Evolutionary conservation across 1,140 invertebrate genomes (phyloP).

Genomic region (Brachionus angularis): DNA sequence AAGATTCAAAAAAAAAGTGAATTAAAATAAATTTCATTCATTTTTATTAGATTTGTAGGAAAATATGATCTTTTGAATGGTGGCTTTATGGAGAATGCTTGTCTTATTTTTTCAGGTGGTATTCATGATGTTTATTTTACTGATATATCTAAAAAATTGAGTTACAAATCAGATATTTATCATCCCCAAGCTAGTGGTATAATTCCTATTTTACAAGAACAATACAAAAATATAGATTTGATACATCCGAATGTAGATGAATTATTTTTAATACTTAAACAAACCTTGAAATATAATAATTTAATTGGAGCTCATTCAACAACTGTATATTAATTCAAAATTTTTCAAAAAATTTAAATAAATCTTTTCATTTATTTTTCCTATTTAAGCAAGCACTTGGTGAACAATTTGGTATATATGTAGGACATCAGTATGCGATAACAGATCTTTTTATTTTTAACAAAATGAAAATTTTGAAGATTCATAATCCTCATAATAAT

Average conservation of each 20-base stretch:
- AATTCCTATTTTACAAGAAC: too few species aligned
- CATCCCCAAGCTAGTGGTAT: too few species aligned
- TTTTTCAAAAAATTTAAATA: too few species aligned
- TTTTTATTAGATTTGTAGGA: slow-evolving; percentile 27
- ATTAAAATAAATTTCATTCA: background rate
- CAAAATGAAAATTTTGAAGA: slow-evolving; percentile 10
- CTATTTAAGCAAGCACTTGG: background rate
- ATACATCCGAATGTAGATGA: too few species aligned
- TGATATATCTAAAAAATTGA: too few species aligned
- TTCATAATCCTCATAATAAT: slow-evolving; percentile 40
- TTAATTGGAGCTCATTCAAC: too few species aligned
- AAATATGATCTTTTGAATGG: slow-evolving; percentile 25
- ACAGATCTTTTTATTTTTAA: slow-evolving; percentile 15
- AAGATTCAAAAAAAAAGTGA: background rate
- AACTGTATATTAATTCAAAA: too few species aligned
- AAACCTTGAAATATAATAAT: too few species aligned
- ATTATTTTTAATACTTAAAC: too few species aligned
- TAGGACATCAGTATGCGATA: slow-evolving; percentile 22
- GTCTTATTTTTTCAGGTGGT: slow-evolving; percentile 18
- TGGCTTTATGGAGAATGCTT: background rate
- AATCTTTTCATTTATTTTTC: too few species aligned
- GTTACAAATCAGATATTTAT: too few species aligned
- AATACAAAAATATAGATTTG: too few species aligned
- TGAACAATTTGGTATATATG: slow-evolving; percentile 5
- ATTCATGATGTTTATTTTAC: background rate